Evolutionary conservation across 2,888 invertebrate species (phyloP).

Genomic region (Sinopyrophorus schimmeli): DNA sequence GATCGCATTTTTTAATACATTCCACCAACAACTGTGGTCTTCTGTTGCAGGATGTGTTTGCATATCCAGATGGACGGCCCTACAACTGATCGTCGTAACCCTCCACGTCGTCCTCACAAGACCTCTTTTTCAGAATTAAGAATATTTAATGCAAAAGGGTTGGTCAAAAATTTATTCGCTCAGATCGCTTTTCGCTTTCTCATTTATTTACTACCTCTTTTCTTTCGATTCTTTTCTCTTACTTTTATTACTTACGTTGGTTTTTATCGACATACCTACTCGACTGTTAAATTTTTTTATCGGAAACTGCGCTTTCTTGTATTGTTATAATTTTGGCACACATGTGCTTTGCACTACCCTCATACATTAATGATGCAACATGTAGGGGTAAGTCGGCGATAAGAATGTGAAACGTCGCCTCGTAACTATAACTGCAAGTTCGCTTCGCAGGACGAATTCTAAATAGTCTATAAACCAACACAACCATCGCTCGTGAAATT

Average conservation of each 20-base stretch:
- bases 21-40: slow-evolving; percentile 15
- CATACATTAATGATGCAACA: slow-evolving; percentile 34
- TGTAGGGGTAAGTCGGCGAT: slow-evolving; percentile 29
- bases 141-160: slow-evolving; percentile 25
- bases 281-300: slow-evolving; percentile 10
- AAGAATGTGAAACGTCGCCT: slow-evolving; percentile 22
- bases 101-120: slow-evolving; percentile 51
- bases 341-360: slow-evolving; percentile 28
- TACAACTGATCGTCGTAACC: slow-evolving; percentile 52
- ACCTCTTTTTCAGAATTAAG: slow-evolving; percentile 48
- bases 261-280: no score
- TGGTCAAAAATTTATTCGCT: slow-evolving; percentile 33
- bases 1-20: no score
- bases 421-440: slow-evolving; percentile 17
- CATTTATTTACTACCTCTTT: slow-evolving; percentile 13
- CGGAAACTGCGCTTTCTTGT: slow-evolving; percentile 23
- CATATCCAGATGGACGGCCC: slow-evolving; percentile 51
- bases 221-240: slow-evolving; percentile 6
- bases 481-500: slow-evolving; percentile 23
- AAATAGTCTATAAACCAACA: slow-evolving; percentile 16
- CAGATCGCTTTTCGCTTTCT: slow-evolving; percentile 18
- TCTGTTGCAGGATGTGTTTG: slow-evolving; percentile 54
- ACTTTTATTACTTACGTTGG: no score
- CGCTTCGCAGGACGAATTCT: slow-evolving; percentile 22
- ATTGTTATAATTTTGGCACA: slow-evolving; percentile 34